Percentiles rank a stretch among this genome's conserved stretches.
phyloP scores from a whole-genome alignment of 2,797 vertebrate species.

The Gambusia yucatana region DNA sequence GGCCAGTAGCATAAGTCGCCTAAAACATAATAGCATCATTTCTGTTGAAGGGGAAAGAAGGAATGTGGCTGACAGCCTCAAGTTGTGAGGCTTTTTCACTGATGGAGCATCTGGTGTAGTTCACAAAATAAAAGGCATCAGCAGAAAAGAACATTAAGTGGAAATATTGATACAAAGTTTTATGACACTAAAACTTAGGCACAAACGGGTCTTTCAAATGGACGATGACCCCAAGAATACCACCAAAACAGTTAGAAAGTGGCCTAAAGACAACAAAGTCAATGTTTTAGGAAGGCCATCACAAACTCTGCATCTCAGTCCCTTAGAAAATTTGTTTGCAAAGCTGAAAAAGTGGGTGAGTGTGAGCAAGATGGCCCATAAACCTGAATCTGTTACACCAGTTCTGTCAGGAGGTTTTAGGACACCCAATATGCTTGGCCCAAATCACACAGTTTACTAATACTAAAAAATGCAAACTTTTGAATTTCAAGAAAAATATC shows the following conservation, averaged over 20 bases:
- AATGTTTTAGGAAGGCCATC: neutral
- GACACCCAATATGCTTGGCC: neutral
- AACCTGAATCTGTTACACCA: constrained; percentile 9
- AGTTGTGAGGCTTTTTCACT: neutral
- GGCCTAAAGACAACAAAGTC: neutral
- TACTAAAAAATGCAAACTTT: neutral
- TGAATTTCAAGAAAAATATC: neutral
- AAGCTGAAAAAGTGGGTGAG: neutral
- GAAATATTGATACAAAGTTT: neutral
- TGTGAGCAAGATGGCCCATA: neutral
- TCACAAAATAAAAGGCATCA: neutral
- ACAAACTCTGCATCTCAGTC: neutral
- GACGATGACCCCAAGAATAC: neutral
- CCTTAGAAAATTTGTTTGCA: neutral
- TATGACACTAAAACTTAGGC: neutral
- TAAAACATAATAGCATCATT: too few relatives aligned
- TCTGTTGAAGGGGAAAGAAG: too few relatives aligned
- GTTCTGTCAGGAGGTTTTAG: constrained; percentile 16
- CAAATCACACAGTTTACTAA: neutral
- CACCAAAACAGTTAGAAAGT: neutral
- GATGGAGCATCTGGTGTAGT: neutral
- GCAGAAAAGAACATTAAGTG: neutral
- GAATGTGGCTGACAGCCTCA: too few relatives aligned
- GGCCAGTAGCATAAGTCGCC: too few relatives aligned
- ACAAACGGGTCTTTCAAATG: neutral